These are phyloP conservation scores for Caenorhabditis virilis DNA, from an alignment of 2,888 invertebrate genomes.

Conservation along the genomic window DNA sequence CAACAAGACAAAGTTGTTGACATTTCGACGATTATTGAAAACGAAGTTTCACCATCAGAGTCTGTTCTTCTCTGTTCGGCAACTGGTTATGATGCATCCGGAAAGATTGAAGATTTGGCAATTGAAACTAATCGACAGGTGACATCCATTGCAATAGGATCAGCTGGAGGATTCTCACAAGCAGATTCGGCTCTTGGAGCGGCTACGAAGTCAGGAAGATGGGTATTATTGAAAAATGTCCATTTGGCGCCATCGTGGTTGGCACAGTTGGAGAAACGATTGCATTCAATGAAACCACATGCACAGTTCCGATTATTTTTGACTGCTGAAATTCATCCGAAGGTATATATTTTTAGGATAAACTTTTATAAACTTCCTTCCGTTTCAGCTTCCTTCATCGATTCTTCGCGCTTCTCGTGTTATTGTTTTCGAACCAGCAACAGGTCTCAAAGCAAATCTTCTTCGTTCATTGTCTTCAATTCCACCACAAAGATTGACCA, in stretches of 20 bases:
- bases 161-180: constrained; percentile 80
- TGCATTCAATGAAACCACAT: constrained; percentile 83
- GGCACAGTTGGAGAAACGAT: constrained; percentile 95
- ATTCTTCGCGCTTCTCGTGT: constrained; percentile 89
- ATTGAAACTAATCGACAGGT: constrained; percentile 86
- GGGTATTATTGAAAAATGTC: constrained; percentile 98
- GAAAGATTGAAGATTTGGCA: constrained; percentile 94
- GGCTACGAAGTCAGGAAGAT: constrained; percentile 92
- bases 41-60: constrained; percentile 79
- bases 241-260: constrained; percentile 98
- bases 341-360: constrained; percentile 69
- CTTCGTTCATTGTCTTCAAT: constrained; percentile 90
- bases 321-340: constrained; percentile 98
- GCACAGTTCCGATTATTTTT: constrained; percentile 80
- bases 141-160: constrained; percentile 97
- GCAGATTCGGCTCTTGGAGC: constrained; percentile 82
- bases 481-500: constrained; percentile 72
- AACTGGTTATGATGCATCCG: constrained; percentile 95
- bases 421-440: constrained; percentile 94
- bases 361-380: not conserved
- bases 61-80: constrained; percentile 95
- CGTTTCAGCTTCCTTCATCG: constrained; percentile 74
- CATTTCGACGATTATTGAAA: constrained; percentile 84
- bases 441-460: constrained; percentile 93
- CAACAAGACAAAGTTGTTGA: constrained; percentile 85